phyloP scores from a whole-genome alignment of 1,140 invertebrate species.

The Schmidtea mediterranea region DNA sequence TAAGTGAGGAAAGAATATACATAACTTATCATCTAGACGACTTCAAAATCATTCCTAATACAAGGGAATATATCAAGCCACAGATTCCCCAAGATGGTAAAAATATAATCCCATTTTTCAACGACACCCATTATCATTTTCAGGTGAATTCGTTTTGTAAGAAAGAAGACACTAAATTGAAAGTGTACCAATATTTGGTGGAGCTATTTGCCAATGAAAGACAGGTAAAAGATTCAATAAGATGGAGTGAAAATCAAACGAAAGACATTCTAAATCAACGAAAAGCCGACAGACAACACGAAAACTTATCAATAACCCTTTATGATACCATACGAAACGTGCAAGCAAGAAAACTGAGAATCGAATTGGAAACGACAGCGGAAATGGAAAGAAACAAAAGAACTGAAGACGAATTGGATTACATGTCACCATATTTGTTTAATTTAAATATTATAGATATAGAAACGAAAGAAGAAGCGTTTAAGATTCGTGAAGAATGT shows the following conservation, averaged over 20 bases:
- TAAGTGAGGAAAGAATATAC: conserved; percentile 24
- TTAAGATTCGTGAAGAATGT: conserved; percentile 22
- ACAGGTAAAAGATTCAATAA: conserved; percentile 13
- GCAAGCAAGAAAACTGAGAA: conserved; percentile 24
- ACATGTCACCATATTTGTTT: conserved; percentile 26
- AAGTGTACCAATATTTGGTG: conserved; percentile 21
- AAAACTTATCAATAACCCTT: conserved; percentile 21
- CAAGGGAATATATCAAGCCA: conserved; percentile 24
- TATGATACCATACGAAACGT: conserved; percentile 27
- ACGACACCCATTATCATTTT: neutral
- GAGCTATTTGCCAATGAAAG: conserved; percentile 19
- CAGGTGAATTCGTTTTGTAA: conserved; percentile 17
- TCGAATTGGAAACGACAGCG: conserved; percentile 20
- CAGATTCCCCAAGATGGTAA: conserved; percentile 25
- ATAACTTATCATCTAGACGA: conserved; percentile 25
- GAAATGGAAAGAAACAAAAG: conserved; percentile 21
- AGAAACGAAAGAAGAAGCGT: conserved; percentile 16
- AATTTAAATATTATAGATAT: conserved; percentile 20
- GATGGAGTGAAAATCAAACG: conserved; percentile 22
- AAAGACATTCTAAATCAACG: conserved; percentile 17
- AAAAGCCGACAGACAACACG: conserved; percentile 17
- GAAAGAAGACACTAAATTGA: conserved; percentile 18
- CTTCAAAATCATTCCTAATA: conserved; percentile 20
- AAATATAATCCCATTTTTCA: conserved; percentile 10
- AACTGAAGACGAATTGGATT: conserved; percentile 26